These are phyloP conservation scores for Psittacula cyanocephala DNA, from an alignment of 2,113 vertebrate genomes.

Conservation along the genomic window DNA sequence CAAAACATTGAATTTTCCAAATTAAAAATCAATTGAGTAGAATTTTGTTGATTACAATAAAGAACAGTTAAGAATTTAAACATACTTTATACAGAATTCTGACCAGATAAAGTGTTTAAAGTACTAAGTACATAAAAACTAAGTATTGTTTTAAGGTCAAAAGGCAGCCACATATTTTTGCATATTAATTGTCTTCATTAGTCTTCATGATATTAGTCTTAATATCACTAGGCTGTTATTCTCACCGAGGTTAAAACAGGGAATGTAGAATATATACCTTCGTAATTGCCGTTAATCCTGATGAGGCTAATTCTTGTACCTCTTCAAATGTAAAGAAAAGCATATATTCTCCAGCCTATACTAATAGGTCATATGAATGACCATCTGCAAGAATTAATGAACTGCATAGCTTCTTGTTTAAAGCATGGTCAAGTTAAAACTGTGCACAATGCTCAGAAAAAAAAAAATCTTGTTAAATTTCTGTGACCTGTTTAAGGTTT, in stretches of 20 bases:
- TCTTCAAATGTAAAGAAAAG: not conserved
- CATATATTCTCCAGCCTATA: not conserved
- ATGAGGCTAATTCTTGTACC: not conserved
- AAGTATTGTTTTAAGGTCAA: not conserved
- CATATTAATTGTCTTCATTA: not conserved
- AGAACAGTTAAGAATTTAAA: not conserved
- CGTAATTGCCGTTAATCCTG: conserved; percentile 18
- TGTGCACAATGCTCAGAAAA: not conserved
- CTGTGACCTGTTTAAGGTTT: not conserved
- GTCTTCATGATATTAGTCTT: not conserved
- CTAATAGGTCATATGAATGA: not conserved
- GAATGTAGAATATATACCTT: not conserved
- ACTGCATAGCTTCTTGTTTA: not conserved
- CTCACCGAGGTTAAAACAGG: not conserved
- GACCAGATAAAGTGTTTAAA: not conserved
- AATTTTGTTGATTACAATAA: not conserved
- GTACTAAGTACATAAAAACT: not conserved
- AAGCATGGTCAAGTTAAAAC: not conserved
- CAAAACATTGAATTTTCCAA: not conserved
- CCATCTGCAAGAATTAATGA: conserved; percentile 34
- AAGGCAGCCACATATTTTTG: not conserved
- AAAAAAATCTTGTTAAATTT: not conserved
- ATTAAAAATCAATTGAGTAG: not conserved
- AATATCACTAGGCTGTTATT: not conserved
- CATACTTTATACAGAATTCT: not conserved